Base-by-base conservation (phyloP, 2,797 vertebrate species). In the Microctenopoma steveboyesi region DNA sequence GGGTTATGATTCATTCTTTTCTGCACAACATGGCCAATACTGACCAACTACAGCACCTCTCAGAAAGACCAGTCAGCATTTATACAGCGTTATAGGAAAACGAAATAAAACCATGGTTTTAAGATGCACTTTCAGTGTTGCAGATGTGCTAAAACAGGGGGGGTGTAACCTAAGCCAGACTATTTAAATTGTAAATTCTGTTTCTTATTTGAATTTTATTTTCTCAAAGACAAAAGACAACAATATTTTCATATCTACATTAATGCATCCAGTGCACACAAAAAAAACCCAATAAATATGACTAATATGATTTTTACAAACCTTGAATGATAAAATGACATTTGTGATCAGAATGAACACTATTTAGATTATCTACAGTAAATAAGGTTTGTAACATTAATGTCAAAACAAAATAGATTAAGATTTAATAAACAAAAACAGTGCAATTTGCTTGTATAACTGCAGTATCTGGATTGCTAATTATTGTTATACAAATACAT, bases 41-140 rank as follows among this genome's bases (percentile, higher is more conserved):
- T 69, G 70, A 65, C 83, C 3, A 84, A 61, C 81, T 80, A 57
- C 28, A 53, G 88, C n/a, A 75, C 47, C 0, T 50, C 5, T 37
- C 4, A 53, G 18, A 63, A 45, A 37, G 5, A 9, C 11, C 7
- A 66, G 42, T 53, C 4, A 42, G 10, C 7, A 52, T 48, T 42
- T 48, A 37, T 3, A 52, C 14, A 43, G 42, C 16, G 16, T 3
- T 6, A 35, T n/a, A n/a, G 16, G 8, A 39, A 46, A 16, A 25
- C 18, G 8, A 2, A 37, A 30, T 8, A 56, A 5, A 56, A 40
- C 1, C 4, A 49, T n/a, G 4, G n/a, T 47, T 65, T 8, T 8
- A 35, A 58, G 0, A 13, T 47, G n/a, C 2, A 53, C 12, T 14
- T 56, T n/a, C 14, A 54, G 16, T 22, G 10, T 22, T 43, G 35